Conservation (phyloP, 2,113 vertebrate genomes). For the Takifugu bimaculatus region DNA sequence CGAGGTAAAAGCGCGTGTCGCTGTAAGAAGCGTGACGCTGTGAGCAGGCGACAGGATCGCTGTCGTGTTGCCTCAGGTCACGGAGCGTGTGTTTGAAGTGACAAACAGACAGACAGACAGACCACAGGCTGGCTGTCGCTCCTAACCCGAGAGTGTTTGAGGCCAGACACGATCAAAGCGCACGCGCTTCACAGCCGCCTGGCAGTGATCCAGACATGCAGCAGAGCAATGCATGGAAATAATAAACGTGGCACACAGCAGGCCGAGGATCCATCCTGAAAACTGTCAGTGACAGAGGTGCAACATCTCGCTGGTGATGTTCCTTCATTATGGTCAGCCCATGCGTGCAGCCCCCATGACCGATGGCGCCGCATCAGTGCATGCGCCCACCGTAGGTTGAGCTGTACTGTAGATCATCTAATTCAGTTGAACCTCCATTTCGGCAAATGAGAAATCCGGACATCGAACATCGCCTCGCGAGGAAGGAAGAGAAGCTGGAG, state of each 20-base stretch:
- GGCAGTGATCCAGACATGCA: not conserved
- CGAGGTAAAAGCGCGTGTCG: slow-evolving; percentile 20
- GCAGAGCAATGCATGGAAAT: not conserved
- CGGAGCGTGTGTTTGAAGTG: slow-evolving; percentile 25
- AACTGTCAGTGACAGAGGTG: too few relatives aligned
- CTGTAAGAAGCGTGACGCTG: slow-evolving; percentile 32
- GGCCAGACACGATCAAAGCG: not conserved
- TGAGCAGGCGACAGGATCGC: slow-evolving; percentile 32
- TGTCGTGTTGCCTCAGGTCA: slow-evolving; percentile 36
- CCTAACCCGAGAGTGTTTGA: slow-evolving; percentile 36
- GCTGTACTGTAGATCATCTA: too few relatives aligned
- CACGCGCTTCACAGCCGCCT: not conserved
- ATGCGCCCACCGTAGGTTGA: not conserved
- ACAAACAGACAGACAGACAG: slow-evolving; percentile 11
- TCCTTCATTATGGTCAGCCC: slow-evolving; percentile 3
- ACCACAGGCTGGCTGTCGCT: slow-evolving; percentile 29
- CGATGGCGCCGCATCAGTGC: not conserved
- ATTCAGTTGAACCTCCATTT: slow-evolving; percentile 19
- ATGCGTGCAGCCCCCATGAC: slow-evolving; percentile 4
- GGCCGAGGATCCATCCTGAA: too few relatives aligned
- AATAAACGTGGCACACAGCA: too few relatives aligned
- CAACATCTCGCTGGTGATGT: not conserved
- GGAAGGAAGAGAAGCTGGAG: not conserved
- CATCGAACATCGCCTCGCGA: slow-evolving; percentile 41
- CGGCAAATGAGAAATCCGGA: slow-evolving; percentile 6